Base-by-base conservation (phyloP, 64 coral and sea anemone genomes). In the Hydrozoanthus tunicans region DNA sequence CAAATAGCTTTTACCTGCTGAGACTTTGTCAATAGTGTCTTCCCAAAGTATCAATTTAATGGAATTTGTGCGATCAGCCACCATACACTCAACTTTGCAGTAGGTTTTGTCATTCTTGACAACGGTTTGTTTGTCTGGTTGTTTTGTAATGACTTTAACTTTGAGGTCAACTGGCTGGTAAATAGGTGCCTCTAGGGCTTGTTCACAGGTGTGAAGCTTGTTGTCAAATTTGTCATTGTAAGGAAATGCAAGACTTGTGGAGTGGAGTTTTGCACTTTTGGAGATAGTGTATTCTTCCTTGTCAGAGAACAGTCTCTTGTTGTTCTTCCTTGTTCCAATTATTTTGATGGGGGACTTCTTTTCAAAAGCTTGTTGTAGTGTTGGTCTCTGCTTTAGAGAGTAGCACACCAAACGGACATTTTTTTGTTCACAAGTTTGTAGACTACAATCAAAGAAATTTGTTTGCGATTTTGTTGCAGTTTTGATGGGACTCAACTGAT, bases 401-500 rank as follows among this genome's bases (percentile, higher is more conserved):
- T 91, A 91, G 79, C 90, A 91, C 78, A 91, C 90, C 77, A 91
- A 78, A 63, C 58, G 88, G 3, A 77, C 73, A 76, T 88, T 20
- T 20, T 20, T 20, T 20, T 20, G 20, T 20, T 20, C 20, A 20
- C 20, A 20, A 88, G 65, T 88, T 88, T 88, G 68, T 88, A 88
- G 67, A 88, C 6, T 73, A 73, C 84, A 88, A 85, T 85, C 82
- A 85, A 85, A 85, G 82, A 85, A 85, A 70, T 85, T 85, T 85
- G 82, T 85, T 85, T 85, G 82, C 24, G 65, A 88, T 88, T 88
- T 88, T 88, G 84, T 88, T 88, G 84, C 84, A 88, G 84, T 56
- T 73, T 88, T 88, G 84, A 88, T 88, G 84, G 84, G 84, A 88
- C 68, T 88, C 84, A 88, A 66, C 65, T 88, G 84, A 88, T 73